Evolutionary conservation across 2,888 invertebrate species (phyloP), one percentile per base, ranked within the genome.

Genomic region (Plagodis dolabraria): DNA sequence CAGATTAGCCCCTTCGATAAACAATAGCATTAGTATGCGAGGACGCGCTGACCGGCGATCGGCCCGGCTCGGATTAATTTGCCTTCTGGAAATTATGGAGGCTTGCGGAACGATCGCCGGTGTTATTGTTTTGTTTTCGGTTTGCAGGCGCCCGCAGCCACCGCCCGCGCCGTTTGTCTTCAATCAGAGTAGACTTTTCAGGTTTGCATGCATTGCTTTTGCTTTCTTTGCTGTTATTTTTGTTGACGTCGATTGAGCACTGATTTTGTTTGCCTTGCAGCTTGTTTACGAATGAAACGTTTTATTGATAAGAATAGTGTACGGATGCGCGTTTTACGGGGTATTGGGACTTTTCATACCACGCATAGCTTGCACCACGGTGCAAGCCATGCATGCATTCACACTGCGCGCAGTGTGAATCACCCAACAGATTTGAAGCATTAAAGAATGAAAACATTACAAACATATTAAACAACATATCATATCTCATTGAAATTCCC

Each of bases 1-100:
- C 87, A 92, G 92, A 92, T 92, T 92, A 92, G 90, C 86, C 89
- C 87, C 88, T 89, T 89, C 91, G 92, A 92, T 92, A 92, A 92
- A 92, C 92, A 92, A 92, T 89, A 88, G 90, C 89, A 92, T 92
- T 92, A 91, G 92, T 92, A 92, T 92, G 91, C 92, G 89, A 88
- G 90, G 85, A 86, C 86, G 89, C 89, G 85, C 86, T 87, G 91
- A 86, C 89, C 90, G 87, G 85, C 91, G 91, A 91, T 90, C 90
- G 86, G 80, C 76, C 87, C 87, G 86, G 87, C 86, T 80, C 87
- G 90, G 92, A 92, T 92, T 92, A 92, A 92, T 92, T 90, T 91
- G 89, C 89, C 87, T 89, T 79, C 86, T 86, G 86, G 82, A 91
- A 88, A 91, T 90, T 91, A 89, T 86, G 84, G 85, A 80, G 85